These are phyloP conservation scores for Eristalinus aeneus DNA, from an alignment of 2,888 invertebrate species.

Conservation along the genomic window DNA sequence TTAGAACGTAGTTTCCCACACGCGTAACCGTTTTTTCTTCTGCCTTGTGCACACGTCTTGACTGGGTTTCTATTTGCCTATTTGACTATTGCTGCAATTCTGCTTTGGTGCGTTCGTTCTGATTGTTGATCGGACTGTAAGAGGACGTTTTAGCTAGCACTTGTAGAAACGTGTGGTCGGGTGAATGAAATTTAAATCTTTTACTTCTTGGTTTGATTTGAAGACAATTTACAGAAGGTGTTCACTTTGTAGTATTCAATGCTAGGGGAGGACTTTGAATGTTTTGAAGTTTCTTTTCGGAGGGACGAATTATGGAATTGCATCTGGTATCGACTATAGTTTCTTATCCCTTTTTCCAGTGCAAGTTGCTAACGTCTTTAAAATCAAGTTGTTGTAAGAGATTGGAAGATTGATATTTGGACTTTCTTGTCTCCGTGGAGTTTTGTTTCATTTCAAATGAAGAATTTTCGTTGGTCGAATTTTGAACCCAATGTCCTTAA, in stretches of 20 bases:
- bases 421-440: no score
- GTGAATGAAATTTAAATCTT: not conserved
- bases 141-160: not conserved
- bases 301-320: no score
- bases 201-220: not conserved
- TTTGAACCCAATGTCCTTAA: no score
- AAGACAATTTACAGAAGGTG: not conserved
- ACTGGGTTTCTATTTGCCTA: constrained; percentile 29
- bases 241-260: no score
- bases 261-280: not conserved
- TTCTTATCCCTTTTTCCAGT: no score
- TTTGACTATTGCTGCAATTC: not conserved
- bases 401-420: no score
- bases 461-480: no score
- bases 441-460: no score
- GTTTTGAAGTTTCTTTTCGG: no score
- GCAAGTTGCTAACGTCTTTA: no score
- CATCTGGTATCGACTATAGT: no score
- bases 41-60: constrained; percentile 5
- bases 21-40: constrained; percentile 43
- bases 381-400: no score
- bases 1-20: constrained; percentile 51
- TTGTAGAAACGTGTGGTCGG: not conserved
- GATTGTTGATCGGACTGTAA: not conserved
- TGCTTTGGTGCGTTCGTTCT: not conserved